phyloP scores from a whole-genome alignment of 2,113 vertebrate species.

The Colius striatus region DNA sequence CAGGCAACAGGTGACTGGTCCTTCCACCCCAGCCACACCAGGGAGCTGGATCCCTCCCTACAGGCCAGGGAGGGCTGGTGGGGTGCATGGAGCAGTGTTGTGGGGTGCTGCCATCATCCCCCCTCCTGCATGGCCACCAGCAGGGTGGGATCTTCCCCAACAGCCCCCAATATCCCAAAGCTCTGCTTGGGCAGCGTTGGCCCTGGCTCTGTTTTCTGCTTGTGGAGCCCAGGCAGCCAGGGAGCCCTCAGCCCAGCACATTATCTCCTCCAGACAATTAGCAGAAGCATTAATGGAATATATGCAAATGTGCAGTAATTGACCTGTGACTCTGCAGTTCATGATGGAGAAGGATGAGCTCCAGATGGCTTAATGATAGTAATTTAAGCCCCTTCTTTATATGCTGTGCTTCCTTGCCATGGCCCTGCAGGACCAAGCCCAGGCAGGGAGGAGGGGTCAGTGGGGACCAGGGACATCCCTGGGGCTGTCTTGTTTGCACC shows the following conservation, averaged over 20 bases:
- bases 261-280: constrained; percentile 76
- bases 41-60: neutral
- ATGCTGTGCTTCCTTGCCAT: neutral
- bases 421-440: neutral
- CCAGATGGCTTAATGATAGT: constrained; percentile 75
- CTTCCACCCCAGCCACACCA: neutral
- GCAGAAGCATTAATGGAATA: constrained; percentile 72
- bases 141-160: neutral
- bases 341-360: constrained; percentile 64
- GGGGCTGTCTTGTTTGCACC: rapidly evolving
- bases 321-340: constrained; percentile 60
- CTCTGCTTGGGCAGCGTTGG: neutral
- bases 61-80: rapidly evolving
- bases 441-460: neutral
- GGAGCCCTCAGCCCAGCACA: constrained; percentile 19
- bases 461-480: neutral
- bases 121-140: neutral
- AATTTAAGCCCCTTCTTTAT: constrained; percentile 59
- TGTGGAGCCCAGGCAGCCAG: constrained; percentile 27
- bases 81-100: neutral
- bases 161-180: rapidly evolving
- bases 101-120: neutral
- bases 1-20: no score
- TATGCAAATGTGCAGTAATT: constrained; percentile 77
- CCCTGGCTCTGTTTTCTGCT: neutral